Evolutionary conservation across 1,140 invertebrate species (phyloP).

Genomic region (Druon quercuslanigerum): DNA sequence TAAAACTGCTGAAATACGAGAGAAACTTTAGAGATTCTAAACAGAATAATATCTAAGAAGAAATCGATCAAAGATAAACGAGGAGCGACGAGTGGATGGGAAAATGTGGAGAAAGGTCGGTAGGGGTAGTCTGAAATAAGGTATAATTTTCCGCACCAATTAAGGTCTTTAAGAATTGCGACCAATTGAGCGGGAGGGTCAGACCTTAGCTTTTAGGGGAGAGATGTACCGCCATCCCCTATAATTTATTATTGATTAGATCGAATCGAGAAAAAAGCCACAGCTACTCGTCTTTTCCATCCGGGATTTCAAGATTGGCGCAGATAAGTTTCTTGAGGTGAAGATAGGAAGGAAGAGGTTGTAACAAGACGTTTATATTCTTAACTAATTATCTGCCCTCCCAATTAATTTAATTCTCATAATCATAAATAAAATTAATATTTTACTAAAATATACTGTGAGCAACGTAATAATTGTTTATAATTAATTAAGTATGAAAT

Average conservation of each 20-base stretch:
- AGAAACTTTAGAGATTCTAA: background rate
- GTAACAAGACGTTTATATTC: background rate
- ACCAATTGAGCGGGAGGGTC: conserved; percentile 75
- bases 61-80: conserved; percentile 45
- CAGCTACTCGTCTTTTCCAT: conserved; percentile 52
- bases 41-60: conserved; percentile 43
- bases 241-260: conserved; percentile 77
- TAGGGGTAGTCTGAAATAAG: conserved; percentile 68
- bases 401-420: too few species aligned
- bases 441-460: too few species aligned
- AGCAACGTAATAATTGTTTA: too few species aligned
- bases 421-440: too few species aligned
- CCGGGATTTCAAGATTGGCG: conserved; percentile 46
- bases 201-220: conserved; percentile 69
- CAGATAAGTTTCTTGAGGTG: conserved; percentile 34
- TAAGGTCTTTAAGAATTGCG: conserved; percentile 77
- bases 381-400: background rate
- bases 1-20: background rate
- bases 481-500: too few species aligned
- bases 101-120: conserved; percentile 43
- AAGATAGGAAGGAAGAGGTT: conserved; percentile 7
- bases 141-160: conserved; percentile 77
- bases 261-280: conserved; percentile 69
- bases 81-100: conserved; percentile 26
- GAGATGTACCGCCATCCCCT: conserved; percentile 69